Conservation (phyloP, 2,888 invertebrate species). For the Onthophagus sagittarius region DNA sequence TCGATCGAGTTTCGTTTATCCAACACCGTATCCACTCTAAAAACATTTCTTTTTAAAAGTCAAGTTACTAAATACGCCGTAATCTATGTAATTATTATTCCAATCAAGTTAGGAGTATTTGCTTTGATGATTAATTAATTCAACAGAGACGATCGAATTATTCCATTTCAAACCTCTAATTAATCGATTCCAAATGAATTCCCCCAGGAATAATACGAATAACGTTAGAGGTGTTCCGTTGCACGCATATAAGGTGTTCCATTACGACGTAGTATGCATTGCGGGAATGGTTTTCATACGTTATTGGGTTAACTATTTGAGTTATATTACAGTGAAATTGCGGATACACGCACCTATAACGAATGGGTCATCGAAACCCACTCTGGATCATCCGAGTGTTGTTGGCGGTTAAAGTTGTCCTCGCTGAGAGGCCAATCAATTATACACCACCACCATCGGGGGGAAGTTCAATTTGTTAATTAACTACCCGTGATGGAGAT, state of each 20-base stretch:
- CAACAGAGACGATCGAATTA: no score
- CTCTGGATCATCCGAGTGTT: background rate
- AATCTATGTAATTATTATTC: no score
- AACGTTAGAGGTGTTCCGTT: no score
- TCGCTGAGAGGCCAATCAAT: background rate
- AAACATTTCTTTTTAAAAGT: no score
- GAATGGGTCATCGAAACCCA: background rate
- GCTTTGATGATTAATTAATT: no score
- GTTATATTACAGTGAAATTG: background rate
- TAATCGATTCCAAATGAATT: background rate
- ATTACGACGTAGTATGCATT: no score
- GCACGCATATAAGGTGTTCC: no score
- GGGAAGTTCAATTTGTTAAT: background rate
- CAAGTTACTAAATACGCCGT: no score
- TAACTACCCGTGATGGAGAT: background rate
- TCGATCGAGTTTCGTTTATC: background rate
- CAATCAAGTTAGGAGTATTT: no score
- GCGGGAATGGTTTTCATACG: background rate
- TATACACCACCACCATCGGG: background rate
- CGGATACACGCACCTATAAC: background rate
- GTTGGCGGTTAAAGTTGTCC: background rate
- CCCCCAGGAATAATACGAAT: background rate
- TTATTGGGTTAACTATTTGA: background rate
- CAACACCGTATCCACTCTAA: background rate
- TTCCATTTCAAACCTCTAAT: background rate